phyloP scores from a whole-genome alignment of 2,888 invertebrate genomes.

The Pammene aurita region DNA sequence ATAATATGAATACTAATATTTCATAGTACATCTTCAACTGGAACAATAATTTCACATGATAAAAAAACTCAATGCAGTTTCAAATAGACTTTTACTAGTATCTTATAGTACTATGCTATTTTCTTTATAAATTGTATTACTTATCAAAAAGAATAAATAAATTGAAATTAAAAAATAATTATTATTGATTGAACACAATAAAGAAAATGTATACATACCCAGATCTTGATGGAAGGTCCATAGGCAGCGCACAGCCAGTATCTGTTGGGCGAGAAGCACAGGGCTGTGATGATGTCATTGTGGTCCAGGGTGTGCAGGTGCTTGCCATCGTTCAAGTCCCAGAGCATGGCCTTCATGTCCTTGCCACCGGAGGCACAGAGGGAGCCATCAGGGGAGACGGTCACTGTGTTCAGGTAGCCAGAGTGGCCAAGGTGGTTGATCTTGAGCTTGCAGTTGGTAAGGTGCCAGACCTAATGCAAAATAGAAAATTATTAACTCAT shows the following conservation, averaged over 20 bases:
- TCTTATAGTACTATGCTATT: too few relatives aligned
- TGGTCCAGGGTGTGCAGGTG: constrained; percentile 99
- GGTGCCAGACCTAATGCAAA: constrained; percentile 93
- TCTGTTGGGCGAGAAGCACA: constrained; percentile 99
- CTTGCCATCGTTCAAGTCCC: constrained; percentile 99
- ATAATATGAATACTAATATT: too few relatives aligned
- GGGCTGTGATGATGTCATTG: constrained; percentile 98
- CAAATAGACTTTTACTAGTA: too few relatives aligned
- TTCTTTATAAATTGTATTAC: too few relatives aligned
- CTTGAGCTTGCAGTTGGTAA: constrained; percentile 99
- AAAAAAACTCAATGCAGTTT: too few relatives aligned
- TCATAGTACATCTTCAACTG: too few relatives aligned
- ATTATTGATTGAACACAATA: neutral
- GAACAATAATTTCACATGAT: too few relatives aligned
- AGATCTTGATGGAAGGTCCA: constrained; percentile 99
- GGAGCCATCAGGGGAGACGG: constrained; percentile 99
- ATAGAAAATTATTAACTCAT: neutral
- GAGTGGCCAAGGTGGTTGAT: constrained; percentile 99
- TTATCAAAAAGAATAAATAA: too few relatives aligned
- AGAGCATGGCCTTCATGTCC: constrained; percentile 99
- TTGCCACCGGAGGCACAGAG: constrained; percentile 99
- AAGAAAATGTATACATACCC: constrained; percentile 84
- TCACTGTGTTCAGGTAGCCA: constrained; percentile 99
- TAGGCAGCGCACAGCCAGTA: constrained; percentile 99
- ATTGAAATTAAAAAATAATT: too few relatives aligned